Percentiles rank a stretch among this genome's conserved stretches.
These are phyloP conservation scores for Planococcus citri DNA, from an alignment of 1,140 invertebrate species.

Conservation along the genomic window DNA sequence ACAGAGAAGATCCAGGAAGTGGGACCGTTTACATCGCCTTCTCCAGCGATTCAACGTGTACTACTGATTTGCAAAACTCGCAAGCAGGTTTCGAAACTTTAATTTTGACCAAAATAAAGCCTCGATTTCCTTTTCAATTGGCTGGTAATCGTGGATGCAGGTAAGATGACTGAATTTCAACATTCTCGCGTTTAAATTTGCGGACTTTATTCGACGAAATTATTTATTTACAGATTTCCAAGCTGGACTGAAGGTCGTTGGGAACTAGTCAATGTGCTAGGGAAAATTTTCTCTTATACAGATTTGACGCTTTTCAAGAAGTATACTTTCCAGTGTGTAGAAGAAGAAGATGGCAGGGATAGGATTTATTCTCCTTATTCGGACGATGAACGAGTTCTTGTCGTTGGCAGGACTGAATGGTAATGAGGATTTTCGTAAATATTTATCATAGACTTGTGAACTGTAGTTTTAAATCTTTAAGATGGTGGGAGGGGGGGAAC, in stretches of 20 bases:
- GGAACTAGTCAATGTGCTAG: conserved; percentile 47
- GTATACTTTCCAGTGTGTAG: conserved; percentile 46
- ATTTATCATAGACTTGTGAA: no score
- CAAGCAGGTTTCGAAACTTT: conserved; percentile 48
- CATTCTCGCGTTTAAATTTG: neutral
- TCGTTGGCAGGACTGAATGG: conserved; percentile 44
- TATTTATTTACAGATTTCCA: conserved; percentile 40
- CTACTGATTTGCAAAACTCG: conserved; percentile 42
- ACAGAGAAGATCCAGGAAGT: conserved; percentile 40
- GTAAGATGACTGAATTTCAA: conserved; percentile 25
- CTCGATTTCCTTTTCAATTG: conserved; percentile 34
- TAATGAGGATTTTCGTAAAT: conserved; percentile 27
- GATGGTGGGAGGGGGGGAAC: no score
- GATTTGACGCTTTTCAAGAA: conserved; percentile 51
- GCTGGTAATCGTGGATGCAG: conserved; percentile 32
- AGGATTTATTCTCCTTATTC: conserved; percentile 24
- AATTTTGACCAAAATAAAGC: conserved; percentile 36
- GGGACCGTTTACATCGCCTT: conserved; percentile 48
- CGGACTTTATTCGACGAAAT: neutral
- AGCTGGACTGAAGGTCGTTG: conserved; percentile 52
- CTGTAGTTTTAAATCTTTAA: no score
- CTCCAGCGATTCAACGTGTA: conserved; percentile 56
- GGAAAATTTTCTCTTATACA: conserved; percentile 46
- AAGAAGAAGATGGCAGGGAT: conserved; percentile 35
- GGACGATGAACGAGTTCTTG: conserved; percentile 33